Conservation (phyloP, 2,888 invertebrate species). For the Cecidostiba fungosa region DNA sequence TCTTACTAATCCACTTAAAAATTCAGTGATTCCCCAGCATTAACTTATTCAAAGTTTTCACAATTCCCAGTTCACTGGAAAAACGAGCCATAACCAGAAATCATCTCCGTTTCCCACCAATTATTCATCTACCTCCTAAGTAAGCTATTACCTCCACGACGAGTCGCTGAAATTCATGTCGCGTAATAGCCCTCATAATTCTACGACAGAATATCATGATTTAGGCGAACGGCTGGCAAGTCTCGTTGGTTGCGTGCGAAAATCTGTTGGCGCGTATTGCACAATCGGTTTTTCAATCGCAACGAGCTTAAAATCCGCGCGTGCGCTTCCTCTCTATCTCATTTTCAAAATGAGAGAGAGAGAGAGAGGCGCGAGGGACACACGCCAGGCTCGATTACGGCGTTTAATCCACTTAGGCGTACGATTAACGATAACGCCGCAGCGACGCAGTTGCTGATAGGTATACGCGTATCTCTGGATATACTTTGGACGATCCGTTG, state of each 20-base stretch:
- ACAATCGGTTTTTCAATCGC: slow-evolving; percentile 30
- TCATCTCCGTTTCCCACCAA: slow-evolving; percentile 6
- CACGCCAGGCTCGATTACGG: slow-evolving; percentile 21
- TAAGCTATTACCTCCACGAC: not conserved
- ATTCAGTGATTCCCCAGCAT: not conserved
- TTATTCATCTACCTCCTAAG: not conserved
- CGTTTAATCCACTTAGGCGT: slow-evolving; percentile 26
- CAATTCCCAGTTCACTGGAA: not conserved
- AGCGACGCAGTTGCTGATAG: not conserved
- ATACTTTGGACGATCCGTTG: too few relatives aligned
- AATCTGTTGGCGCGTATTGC: slow-evolving; percentile 12
- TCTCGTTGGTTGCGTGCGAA: not conserved
- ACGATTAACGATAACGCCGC: not conserved
- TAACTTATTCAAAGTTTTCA: not conserved
- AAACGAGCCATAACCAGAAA: not conserved
- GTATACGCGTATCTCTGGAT: not conserved
- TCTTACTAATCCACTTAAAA: not conserved
- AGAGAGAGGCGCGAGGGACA: not conserved
- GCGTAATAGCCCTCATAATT: not conserved
- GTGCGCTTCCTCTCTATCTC: not conserved
- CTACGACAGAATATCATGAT: not conserved
- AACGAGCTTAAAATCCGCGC: not conserved
- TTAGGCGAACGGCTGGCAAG: not conserved
- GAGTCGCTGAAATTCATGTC: not conserved
- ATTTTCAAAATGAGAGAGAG: not conserved